Evolutionary conservation across 2,888 invertebrate genomes (phyloP).

Genomic region (Clunio marinus): DNA sequence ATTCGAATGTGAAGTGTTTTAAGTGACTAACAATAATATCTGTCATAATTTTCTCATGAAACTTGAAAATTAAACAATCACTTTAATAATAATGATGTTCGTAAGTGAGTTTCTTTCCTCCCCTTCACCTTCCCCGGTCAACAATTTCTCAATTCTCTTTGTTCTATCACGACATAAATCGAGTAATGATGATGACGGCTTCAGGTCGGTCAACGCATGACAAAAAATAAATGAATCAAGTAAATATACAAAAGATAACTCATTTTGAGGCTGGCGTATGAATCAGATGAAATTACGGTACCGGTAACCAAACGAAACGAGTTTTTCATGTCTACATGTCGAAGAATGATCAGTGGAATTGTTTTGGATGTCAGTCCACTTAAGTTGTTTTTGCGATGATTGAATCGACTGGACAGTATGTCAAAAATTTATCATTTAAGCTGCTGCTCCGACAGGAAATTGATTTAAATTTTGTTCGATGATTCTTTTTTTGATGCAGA

Average conservation of each 20-base stretch:
- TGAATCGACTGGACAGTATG: neutral
- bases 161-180: no score
- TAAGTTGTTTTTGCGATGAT: neutral
- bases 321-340: neutral
- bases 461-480: neutral
- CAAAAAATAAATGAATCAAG: no score
- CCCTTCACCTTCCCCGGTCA: neutral
- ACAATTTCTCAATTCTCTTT: no score
- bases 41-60: neutral
- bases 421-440: neutral
- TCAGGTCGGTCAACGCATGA: no score
- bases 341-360: no score
- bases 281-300: neutral
- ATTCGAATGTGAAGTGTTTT: neutral
- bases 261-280: neutral
- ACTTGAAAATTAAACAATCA: neutral
- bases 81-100: neutral
- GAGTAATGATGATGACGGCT: neutral
- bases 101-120: neutral
- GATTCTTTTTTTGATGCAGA: no score
- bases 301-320: neutral
- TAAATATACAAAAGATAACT: no score
- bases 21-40: neutral
- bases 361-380: neutral
- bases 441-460: slow-evolving; percentile 1